Evolutionary conservation across 2,797 vertebrate species (phyloP), one percentile per base, ranked within the genome.

Genomic region (Eurystomus glaucurus): DNA sequence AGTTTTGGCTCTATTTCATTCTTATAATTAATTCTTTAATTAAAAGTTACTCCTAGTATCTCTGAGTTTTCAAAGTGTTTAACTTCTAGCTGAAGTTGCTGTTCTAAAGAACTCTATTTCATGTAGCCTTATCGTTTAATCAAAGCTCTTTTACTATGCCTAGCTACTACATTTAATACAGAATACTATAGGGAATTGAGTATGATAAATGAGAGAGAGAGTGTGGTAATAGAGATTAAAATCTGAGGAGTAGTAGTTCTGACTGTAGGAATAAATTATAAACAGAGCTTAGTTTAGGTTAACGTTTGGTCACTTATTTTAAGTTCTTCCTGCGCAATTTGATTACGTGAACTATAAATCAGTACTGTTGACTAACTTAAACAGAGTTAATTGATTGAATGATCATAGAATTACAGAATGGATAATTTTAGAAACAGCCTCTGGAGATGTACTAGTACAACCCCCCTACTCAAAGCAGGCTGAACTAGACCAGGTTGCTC

Each of bases 21-120:
- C 41, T 85, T 71, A 72, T 85, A 87, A 93, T 93, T 95, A 93
- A 46, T 90, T 91, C 41, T 93, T 93, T 96, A 66, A 91, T 94
- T 97, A 85, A 78, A 95, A 91, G 85, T 87, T 89, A 68, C n/a
- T 68, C 18, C 28, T 60, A 62, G 51, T 66, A 45, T 92, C 58
- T 94, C 87, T 51, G 61, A 80, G 72, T 91, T 91, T 95, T 95
- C 70, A 78, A 70, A 65, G 37, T 82, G 87, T 89, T 92, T 81
- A 89, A 81, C 45, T 89, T 91, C 37, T 75, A 91, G 75, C 85
- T 89, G 77, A 85, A 87, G 66, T 87, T 91, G 70, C 61, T 87
- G 29, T 78, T 95, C 78, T 79, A 83, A 82, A 82, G 54, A 78
- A 48, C 8, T 28, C n/a, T 77, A 26, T 41, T 90, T 83, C 15